Base-by-base conservation (phyloP, 2,797 vertebrate genomes). In the Masticophis lateralis region DNA sequence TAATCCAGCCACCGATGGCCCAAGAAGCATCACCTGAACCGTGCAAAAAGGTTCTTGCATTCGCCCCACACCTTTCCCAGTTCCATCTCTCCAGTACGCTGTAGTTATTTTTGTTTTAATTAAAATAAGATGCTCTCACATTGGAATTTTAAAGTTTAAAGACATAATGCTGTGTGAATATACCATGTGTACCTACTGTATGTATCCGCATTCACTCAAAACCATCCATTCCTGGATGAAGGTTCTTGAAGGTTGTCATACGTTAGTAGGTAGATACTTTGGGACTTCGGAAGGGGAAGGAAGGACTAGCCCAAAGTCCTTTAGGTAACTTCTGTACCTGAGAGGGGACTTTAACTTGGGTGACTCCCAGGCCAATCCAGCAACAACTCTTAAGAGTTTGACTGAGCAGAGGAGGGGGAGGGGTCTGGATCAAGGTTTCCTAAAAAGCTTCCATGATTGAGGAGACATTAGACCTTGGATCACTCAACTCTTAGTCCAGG, bases 321-420 rank as follows among this genome's bases (percentile, higher is more conserved):
- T 14, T 66, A n/a, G 28, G 28, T 5, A n/a, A 14, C 63, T 66
- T 66, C 63, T 66, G 28, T 14, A n/a, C 5, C 28, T n/a, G 12
- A n/a, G 63, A 12, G 12, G 3, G 28, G 63, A 66, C 4, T 66
- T n/a, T 12, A 14, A 66, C 12, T 5, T 66, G 12, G 61, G 12
- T 66, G 28, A 5, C 28, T 14, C 12, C 28, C 28, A 66, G 63
- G 63, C 28, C 12, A n/a, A 66, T 66, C 63, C 28, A n/a, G 28
- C 28, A n/a, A n/a, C 28, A 66, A 13, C 28, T 6, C 63, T 66
- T 66, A 66, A 66, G 61, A n/a, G 1, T 28, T 66, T n/a, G 27
- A 28, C 27, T 0, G 11, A 28, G 11, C 1, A 66, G 61, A 66
- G 61, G 59, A 16, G 6, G 6, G 12, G 4, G 1, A 0, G 1